Evolutionary conservation across 2,888 invertebrate genomes (phyloP).

Genomic region (Byasa hedistus): DNA sequence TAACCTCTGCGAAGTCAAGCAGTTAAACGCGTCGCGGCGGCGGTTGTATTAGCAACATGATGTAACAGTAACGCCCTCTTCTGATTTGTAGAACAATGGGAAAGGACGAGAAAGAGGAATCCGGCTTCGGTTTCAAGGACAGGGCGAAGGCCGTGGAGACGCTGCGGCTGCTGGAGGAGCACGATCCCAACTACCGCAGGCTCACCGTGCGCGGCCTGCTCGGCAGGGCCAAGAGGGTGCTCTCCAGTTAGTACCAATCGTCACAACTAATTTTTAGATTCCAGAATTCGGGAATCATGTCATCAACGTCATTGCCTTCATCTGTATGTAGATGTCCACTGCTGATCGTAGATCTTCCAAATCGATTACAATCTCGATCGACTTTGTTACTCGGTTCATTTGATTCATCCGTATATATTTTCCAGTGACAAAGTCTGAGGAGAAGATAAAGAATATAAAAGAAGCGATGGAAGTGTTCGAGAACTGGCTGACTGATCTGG

Average conservation of each 20-base stretch:
- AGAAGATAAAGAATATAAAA: conserved; percentile 84
- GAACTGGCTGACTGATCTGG: conserved; percentile 81
- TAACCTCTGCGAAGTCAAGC: too few species aligned
- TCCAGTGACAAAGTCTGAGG: conserved; percentile 85
- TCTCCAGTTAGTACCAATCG: conserved; percentile 44
- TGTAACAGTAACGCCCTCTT: neutral
- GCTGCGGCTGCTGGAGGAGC: conserved; percentile 80
- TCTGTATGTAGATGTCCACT: too few species aligned
- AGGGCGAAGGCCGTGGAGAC: conserved; percentile 85
- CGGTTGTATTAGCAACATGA: too few species aligned
- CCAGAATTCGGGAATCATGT: too few species aligned
- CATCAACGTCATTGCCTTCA: too few species aligned
- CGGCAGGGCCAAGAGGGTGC: conserved; percentile 77
- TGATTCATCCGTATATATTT: conserved; percentile 13
- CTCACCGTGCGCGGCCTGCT: conserved; percentile 82
- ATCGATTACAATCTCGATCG: too few species aligned
- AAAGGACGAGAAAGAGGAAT: conserved; percentile 78
- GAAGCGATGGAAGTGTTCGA: conserved; percentile 85
- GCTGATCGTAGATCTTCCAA: too few species aligned
- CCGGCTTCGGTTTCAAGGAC: conserved; percentile 86
- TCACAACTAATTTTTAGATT: too few species aligned
- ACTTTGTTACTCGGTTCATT: too few species aligned
- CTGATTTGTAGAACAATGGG: conserved; percentile 58
- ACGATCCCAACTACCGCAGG: conserved; percentile 83
- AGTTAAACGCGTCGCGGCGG: too few species aligned